These are phyloP conservation scores for Phengaris alcon DNA, from an alignment of 2,888 invertebrate genomes.

Conservation along the genomic window DNA sequence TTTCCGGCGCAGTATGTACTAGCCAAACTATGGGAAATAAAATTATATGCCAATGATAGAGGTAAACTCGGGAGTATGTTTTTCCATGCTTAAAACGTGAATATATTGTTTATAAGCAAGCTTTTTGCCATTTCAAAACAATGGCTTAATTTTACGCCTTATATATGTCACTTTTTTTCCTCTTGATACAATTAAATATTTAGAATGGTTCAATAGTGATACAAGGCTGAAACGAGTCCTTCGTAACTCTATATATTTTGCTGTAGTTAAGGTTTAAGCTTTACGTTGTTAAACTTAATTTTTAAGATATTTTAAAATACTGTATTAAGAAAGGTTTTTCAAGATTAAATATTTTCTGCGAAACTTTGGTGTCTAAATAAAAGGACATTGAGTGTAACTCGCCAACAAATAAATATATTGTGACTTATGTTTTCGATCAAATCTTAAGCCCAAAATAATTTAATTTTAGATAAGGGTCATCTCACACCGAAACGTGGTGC, in stretches of 20 bases:
- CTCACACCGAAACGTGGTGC: too few species aligned
- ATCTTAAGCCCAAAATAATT: not conserved
- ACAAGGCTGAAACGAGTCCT: not conserved
- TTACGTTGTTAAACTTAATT: not conserved
- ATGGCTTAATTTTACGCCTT: too few species aligned
- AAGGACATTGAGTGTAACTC: too few species aligned
- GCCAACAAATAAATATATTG: not conserved
- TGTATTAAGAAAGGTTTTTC: not conserved
- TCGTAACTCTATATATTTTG: slow-evolving; percentile 11
- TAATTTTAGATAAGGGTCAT: too few species aligned
- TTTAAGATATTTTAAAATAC: not conserved
- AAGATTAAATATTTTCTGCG: not conserved
- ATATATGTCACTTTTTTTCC: not conserved
- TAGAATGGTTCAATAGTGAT: not conserved
- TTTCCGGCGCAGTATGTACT: slow-evolving; percentile 7
- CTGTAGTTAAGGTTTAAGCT: not conserved
- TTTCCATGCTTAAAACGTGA: not conserved
- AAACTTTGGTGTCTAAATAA: too few species aligned
- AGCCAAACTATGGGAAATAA: slow-evolving; percentile 19
- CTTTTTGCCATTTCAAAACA: too few species aligned
- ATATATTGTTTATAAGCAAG: not conserved
- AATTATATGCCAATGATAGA: not conserved
- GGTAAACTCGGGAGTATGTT: not conserved
- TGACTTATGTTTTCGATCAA: not conserved
- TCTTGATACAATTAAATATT: not conserved